Evolutionary conservation across 1,140 invertebrate genomes (phyloP), one percentile per base, ranked within the genome.

Genomic region (Drosophila ficusphila): DNA sequence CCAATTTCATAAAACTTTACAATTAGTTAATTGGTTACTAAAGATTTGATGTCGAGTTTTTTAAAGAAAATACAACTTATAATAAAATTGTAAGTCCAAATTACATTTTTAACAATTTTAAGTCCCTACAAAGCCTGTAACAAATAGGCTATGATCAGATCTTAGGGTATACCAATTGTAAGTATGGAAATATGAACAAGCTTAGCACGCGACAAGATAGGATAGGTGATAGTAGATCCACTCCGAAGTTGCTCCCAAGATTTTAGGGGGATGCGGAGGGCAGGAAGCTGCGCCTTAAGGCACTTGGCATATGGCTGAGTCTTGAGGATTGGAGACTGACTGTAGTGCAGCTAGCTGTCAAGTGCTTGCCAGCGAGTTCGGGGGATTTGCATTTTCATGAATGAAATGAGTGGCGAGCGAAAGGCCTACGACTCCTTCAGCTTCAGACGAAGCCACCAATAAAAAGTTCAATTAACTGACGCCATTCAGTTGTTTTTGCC

Each of bases 331-430:
- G 46, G 33, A 57, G 64, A 44, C 41, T 14, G 41, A 44, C 19
- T 44, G 54, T 44, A 42, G 61, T 69, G 62, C 61, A 78, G 68
- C 82, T 88, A 78, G 68, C 82, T 88, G 81, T 86, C 81, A 86
- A 86, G 81, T 82, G 81, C 31, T 67, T 75, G 68, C 12, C 53
- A 31, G 51, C 39, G 60, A 25, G 72, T 16, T 42, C n/a, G 19
- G 41, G 57, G 68, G 72, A 86, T 85, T 88, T 86, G 77, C 76
- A 88, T 86, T 86, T 86, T 81, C 62, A 86, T 86, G 81, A 86
- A 86, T 86, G 81, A 65, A 88, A 48, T 48, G 51, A 42, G 38
- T 36, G 42, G 56, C 46, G 18, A 39, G 81, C 86, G 79, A 85
- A 85, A 85, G 79, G 81, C 58, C 48, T 64, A 18, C 39, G 9